These are phyloP conservation scores for Drosophila pallidifrons DNA, from an alignment of 1,140 invertebrate genomes.

Conservation along the genomic window DNA sequence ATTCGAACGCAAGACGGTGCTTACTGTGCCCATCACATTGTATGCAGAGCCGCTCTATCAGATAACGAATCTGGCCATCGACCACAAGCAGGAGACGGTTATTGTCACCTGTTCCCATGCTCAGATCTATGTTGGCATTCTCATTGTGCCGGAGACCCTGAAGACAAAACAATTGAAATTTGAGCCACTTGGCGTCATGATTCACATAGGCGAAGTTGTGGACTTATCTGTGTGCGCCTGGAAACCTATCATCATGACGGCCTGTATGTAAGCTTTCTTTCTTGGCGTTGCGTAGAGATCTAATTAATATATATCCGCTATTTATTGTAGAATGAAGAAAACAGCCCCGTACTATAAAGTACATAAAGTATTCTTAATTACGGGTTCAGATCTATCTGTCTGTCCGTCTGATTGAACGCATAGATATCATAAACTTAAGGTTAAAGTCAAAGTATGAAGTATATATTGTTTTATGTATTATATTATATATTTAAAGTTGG, in stretches of 20 bases:
- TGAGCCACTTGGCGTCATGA: conserved; percentile 88
- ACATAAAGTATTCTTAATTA: too few relatives aligned
- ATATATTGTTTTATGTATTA: too few relatives aligned
- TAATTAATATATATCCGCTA: too few relatives aligned
- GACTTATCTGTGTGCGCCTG: conserved; percentile 93
- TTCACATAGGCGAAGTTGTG: conserved; percentile 92
- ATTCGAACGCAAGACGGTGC: conserved; percentile 86
- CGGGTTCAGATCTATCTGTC: too few relatives aligned
- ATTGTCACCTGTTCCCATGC: conserved; percentile 87
- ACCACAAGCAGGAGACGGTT: conserved; percentile 86
- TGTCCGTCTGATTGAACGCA: too few relatives aligned
- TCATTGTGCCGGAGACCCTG: conserved; percentile 86
- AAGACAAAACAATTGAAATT: conserved; percentile 85
- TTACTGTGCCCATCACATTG: conserved; percentile 85
- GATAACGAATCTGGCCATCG: conserved; percentile 86
- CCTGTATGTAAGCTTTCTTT: conserved; percentile 86
- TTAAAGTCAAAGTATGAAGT: too few relatives aligned
- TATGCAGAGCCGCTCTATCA: conserved; percentile 82
- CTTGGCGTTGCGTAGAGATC: too few relatives aligned
- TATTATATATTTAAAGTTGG: too few relatives aligned
- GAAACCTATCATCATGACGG: conserved; percentile 95
- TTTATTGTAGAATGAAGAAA: too few relatives aligned
- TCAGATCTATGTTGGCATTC: conserved; percentile 87
- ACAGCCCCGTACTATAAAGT: too few relatives aligned
- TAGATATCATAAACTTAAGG: too few relatives aligned